A percentile compares a stretch with the other conserved stretches of the same genome.
phyloP scores from a whole-genome alignment of 2,113 vertebrate genomes.

The Datnioides undecimradiatus region DNA sequence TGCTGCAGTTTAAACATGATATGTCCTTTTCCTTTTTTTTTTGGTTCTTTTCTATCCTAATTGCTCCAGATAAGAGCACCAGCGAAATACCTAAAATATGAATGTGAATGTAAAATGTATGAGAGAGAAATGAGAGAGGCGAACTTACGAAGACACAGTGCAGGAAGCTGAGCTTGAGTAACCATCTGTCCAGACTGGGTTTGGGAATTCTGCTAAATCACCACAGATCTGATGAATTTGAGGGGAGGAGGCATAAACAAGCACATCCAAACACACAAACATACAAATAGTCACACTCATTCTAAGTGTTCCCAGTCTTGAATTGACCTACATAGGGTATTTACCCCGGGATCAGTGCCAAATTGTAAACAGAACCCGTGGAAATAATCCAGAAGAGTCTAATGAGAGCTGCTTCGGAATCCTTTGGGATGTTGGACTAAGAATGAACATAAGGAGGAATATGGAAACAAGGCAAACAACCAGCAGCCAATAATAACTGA shows the following conservation, averaged over 20 bases:
- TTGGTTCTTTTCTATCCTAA: slow-evolving; percentile 34
- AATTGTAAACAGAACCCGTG: slow-evolving; percentile 48
- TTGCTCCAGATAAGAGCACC: slow-evolving; percentile 40
- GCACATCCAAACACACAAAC: slow-evolving; percentile 46
- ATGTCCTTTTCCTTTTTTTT: not conserved
- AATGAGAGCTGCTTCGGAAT: slow-evolving; percentile 50
- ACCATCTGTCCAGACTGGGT: slow-evolving; percentile 63
- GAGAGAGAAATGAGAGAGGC: slow-evolving; percentile 55
- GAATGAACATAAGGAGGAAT: slow-evolving; percentile 32
- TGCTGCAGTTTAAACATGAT: slow-evolving; percentile 16
- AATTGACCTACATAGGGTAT: slow-evolving; percentile 75
- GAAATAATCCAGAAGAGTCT: slow-evolving; percentile 66
- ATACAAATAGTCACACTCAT: slow-evolving; percentile 38
- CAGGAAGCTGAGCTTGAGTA: slow-evolving; percentile 38
- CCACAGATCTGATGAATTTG: slow-evolving; percentile 48
- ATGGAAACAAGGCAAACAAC: slow-evolving; percentile 37
- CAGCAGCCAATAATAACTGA: slow-evolving; percentile 23
- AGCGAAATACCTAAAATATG: slow-evolving; percentile 61
- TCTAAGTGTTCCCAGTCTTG: slow-evolving; percentile 61
- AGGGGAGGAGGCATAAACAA: slow-evolving; percentile 11
- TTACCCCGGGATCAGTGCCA: slow-evolving; percentile 61
- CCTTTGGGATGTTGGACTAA: slow-evolving; percentile 41
- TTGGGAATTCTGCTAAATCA: slow-evolving; percentile 64
- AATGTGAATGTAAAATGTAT: slow-evolving; percentile 68
- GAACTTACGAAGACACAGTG: slow-evolving; percentile 50